A percentile compares a stretch with the other conserved stretches of the same genome.
Evolutionary conservation across 2,888 invertebrate species (phyloP).

Genomic region (Drosophila paucipuncta): DNA sequence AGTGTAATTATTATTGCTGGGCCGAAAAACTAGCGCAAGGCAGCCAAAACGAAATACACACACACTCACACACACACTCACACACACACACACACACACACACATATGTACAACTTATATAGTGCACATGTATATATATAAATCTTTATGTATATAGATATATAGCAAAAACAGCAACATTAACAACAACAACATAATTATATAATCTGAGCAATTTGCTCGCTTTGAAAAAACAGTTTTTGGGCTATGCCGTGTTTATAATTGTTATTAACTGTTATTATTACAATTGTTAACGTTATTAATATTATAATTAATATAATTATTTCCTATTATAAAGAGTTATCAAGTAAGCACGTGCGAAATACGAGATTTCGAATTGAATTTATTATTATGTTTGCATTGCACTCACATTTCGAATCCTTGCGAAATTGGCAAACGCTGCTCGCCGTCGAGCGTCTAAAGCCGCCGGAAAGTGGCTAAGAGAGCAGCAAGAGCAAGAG

Average conservation of each 20-base stretch:
- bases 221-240: constrained; percentile 31
- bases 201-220: constrained; percentile 55
- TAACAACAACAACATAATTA: constrained; percentile 51
- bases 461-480: constrained; percentile 68
- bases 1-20: constrained; percentile 54
- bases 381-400: constrained; percentile 69
- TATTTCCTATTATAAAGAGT: constrained; percentile 18
- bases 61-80: constrained; percentile 3
- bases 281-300: constrained; percentile 16
- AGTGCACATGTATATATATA: constrained; percentile 13
- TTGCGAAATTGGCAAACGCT: constrained; percentile 75
- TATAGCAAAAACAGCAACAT: not conserved
- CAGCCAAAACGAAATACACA: constrained; percentile 36
- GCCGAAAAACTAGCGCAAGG: constrained; percentile 66
- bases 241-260: constrained; percentile 3
- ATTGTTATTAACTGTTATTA: constrained; percentile 8
- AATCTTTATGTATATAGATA: constrained; percentile 18
- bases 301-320: constrained; percentile 8
- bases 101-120: constrained; percentile 1
- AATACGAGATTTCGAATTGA: constrained; percentile 33
- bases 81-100: constrained; percentile 5
- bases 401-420: constrained; percentile 62
- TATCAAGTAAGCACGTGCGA: constrained; percentile 41
- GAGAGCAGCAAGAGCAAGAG: not conserved
- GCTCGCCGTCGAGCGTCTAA: constrained; percentile 66